Evolutionary conservation across 2,888 invertebrate species (phyloP).

Genomic region (Torymus texanus): DNA sequence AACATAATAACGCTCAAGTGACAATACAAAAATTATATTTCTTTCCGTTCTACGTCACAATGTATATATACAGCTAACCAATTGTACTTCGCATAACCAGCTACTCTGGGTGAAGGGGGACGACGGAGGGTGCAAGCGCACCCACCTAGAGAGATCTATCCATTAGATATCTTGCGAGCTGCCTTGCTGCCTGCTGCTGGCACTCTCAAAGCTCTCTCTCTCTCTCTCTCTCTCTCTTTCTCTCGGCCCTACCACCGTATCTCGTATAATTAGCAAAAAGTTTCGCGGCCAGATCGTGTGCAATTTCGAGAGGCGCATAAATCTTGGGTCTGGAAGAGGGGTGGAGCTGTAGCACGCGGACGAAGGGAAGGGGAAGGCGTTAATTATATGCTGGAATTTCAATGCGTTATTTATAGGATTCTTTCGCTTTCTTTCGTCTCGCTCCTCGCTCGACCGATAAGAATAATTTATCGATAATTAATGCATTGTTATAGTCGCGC

Average conservation of each 20-base stretch:
- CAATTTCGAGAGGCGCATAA: slow-evolving; percentile 49
- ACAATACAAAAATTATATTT: no score
- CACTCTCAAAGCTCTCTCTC: no score
- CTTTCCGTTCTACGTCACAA: no score
- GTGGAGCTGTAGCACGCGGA: not conserved
- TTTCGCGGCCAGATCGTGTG: slow-evolving; percentile 24
- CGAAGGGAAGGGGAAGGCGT: not conserved
- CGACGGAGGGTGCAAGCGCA: no score
- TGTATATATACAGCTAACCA: no score
- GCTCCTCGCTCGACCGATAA: not conserved
- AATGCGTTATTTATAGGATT: slow-evolving; percentile 52
- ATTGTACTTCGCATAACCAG: no score
- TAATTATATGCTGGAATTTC: slow-evolving; percentile 54
- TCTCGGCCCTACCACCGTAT: not conserved
- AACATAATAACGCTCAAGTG: no score
- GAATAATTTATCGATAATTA: slow-evolving; percentile 42
- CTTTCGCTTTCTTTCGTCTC: slow-evolving; percentile 7
- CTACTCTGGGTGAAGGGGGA: no score
- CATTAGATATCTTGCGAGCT: no score
- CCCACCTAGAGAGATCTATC: no score
- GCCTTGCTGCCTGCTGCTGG: no score
- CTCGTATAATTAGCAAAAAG: slow-evolving; percentile 49
- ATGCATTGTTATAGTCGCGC: slow-evolving; percentile 28
- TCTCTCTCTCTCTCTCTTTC: no score
- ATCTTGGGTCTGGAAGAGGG: slow-evolving; percentile 19